phyloP scores from a whole-genome alignment of 2,113 vertebrate genomes.

The Synodontis membranacea region DNA sequence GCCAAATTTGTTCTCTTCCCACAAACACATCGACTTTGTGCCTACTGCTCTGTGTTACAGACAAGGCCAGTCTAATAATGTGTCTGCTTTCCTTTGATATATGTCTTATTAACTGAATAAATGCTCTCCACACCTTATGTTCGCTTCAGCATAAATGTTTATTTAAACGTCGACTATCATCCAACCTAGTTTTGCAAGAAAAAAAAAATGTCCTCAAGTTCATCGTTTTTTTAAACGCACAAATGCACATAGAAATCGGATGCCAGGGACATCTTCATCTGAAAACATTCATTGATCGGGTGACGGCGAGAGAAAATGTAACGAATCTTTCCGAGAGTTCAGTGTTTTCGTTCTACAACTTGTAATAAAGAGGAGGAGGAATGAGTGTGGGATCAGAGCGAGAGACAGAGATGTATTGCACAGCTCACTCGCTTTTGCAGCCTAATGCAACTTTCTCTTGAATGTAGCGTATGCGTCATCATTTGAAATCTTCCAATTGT shows the following conservation, averaged over 20 bases:
- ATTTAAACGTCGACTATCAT: not conserved
- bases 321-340: not conserved
- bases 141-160: not conserved
- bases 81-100: not conserved
- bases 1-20: not conserved
- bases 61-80: conserved; percentile 8
- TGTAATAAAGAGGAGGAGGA: conserved; percentile 15
- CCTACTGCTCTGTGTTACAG: conserved; percentile 4
- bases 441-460: conserved; percentile 11
- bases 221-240: not conserved
- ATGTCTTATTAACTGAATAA: not conserved
- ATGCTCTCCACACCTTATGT: not conserved
- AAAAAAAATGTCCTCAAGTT: not conserved
- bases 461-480: not conserved
- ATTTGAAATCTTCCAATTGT: conserved; percentile 5
- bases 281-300: not conserved
- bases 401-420: conserved; percentile 23
- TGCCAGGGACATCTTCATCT: not conserved
- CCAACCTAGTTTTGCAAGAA: not conserved
- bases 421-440: conserved; percentile 4
- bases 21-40: conserved; percentile 16
- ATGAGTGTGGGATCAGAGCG: not conserved
- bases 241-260: not conserved
- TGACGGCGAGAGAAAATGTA: not conserved
- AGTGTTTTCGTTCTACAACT: not conserved